These are phyloP conservation scores for Pseudachorutes palmiensis DNA, from an alignment of 1,140 invertebrate genomes.

Conservation along the genomic window DNA sequence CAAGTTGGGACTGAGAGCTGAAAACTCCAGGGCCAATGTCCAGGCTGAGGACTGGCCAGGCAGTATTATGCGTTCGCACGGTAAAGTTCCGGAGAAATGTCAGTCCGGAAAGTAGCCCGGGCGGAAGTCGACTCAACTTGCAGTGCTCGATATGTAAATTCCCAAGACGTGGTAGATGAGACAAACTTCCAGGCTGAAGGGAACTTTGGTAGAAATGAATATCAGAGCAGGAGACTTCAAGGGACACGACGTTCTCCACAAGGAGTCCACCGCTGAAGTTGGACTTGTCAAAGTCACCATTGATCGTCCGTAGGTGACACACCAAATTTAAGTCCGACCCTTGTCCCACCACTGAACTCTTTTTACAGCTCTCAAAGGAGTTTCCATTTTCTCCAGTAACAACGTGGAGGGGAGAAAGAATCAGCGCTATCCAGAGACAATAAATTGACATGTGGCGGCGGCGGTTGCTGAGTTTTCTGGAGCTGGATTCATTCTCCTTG, in stretches of 20 bases:
- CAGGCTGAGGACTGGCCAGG: conserved; percentile 65
- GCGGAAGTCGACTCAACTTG: conserved; percentile 68
- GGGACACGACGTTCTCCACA: conserved; percentile 57
- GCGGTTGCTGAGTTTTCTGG: not conserved
- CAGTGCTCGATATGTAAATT: conserved; percentile 74
- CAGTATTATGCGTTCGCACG: conserved; percentile 68
- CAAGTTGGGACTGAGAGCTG: conserved; percentile 58
- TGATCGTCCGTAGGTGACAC: conserved; percentile 68
- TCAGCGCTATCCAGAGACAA: not conserved
- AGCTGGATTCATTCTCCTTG: not conserved
- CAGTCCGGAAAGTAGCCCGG: conserved; percentile 62
- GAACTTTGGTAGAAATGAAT: conserved; percentile 61
- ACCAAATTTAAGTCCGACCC: conserved; percentile 59
- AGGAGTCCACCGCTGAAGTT: conserved; percentile 74
- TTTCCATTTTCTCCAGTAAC: not conserved
- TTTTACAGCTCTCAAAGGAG: conserved; percentile 11
- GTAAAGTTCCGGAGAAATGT: conserved; percentile 68
- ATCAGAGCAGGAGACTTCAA: conserved; percentile 68
- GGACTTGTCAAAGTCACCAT: conserved; percentile 72
- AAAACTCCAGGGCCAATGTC: conserved; percentile 68
- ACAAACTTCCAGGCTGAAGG: conserved; percentile 65
- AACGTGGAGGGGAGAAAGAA: not conserved
- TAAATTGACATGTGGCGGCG: not conserved
- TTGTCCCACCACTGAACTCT: conserved; percentile 1
- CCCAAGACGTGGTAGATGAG: conserved; percentile 64